phyloP scores from a whole-genome alignment of 2,888 invertebrate species.

The Epinotia demarniana region DNA sequence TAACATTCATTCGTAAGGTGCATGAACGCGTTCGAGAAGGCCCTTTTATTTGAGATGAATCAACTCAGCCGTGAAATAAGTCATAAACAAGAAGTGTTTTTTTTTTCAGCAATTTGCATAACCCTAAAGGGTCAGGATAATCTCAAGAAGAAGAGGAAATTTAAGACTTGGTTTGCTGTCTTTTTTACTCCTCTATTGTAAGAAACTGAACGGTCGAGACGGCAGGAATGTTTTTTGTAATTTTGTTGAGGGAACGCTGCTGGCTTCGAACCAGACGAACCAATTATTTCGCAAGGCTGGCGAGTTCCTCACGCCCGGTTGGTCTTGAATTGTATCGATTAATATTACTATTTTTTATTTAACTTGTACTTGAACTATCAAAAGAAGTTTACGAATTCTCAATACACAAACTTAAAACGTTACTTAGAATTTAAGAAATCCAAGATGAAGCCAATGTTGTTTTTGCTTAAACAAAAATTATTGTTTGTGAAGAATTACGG shows the following conservation, averaged over 20 bases:
- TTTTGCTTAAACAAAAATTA: too few species aligned
- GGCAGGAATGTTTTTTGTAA: conserved; percentile 12
- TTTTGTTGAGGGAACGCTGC: conserved; percentile 2
- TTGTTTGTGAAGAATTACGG: too few species aligned
- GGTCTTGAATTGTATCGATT: not conserved
- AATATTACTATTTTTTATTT: conserved; percentile 1
- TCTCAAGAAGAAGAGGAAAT: not conserved
- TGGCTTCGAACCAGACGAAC: conserved; percentile 25
- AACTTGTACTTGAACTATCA: conserved; percentile 15
- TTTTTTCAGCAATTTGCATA: conserved; percentile 35
- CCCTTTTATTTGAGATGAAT: conserved; percentile 15
- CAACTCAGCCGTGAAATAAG: conserved; percentile 10
- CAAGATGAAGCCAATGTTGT: too few species aligned
- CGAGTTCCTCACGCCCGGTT: conserved; percentile 8
- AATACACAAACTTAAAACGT: not conserved
- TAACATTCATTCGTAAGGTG: not conserved
- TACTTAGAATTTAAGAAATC: too few species aligned
- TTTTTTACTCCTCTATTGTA: not conserved
- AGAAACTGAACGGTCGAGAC: conserved; percentile 5
- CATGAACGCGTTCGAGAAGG: not conserved
- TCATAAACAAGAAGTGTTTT: conserved; percentile 17
- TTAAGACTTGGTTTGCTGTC: not conserved
- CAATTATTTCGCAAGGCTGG: conserved; percentile 49
- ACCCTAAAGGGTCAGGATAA: conserved; percentile 6
- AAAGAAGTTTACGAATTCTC: conserved; percentile 5